A percentile compares a stretch with the other conserved stretches of the same genome.
Evolutionary conservation across 1,140 invertebrate genomes (phyloP).

Genomic region (Drosophila pallidifrons): DNA sequence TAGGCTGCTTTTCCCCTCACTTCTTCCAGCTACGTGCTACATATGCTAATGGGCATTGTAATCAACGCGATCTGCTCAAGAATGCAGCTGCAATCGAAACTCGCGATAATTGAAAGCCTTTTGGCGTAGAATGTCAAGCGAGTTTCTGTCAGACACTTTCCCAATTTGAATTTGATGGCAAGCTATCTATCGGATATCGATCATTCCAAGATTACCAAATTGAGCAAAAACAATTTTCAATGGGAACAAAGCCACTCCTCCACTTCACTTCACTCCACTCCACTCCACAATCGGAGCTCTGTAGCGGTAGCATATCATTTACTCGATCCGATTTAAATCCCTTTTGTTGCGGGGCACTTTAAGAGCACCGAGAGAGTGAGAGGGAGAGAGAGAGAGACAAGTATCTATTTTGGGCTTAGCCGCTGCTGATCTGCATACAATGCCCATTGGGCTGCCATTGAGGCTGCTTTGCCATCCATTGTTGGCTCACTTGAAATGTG

Average conservation of each 20-base stretch:
- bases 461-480: slow-evolving; percentile 38
- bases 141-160: slow-evolving; percentile 18
- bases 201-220: slow-evolving; percentile 16
- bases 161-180: slow-evolving; percentile 1
- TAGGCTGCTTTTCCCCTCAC: too few species aligned
- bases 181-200: slow-evolving; percentile 32
- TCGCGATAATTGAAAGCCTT: slow-evolving; percentile 46
- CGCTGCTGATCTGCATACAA: slow-evolving; percentile 65
- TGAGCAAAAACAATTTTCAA: slow-evolving; percentile 20
- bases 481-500: slow-evolving; percentile 49
- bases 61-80: slow-evolving; percentile 33
- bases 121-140: slow-evolving; percentile 53
- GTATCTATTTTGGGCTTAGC: slow-evolving; percentile 26
- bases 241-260: slow-evolving; percentile 25
- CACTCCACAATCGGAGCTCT: slow-evolving; percentile 8
- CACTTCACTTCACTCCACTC: too few species aligned
- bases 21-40: slow-evolving; percentile 13
- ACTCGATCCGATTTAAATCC: slow-evolving; percentile 25
- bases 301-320: slow-evolving; percentile 42
- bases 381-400: slow-evolving; percentile 3
- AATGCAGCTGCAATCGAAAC: slow-evolving; percentile 7
- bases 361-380: not conserved
- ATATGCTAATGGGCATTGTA: slow-evolving; percentile 34
- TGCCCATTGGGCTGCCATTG: slow-evolving; percentile 58
- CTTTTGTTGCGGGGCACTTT: slow-evolving; percentile 46